Base-by-base conservation (phyloP, 2,113 vertebrate species). In the Rana temporaria region DNA sequence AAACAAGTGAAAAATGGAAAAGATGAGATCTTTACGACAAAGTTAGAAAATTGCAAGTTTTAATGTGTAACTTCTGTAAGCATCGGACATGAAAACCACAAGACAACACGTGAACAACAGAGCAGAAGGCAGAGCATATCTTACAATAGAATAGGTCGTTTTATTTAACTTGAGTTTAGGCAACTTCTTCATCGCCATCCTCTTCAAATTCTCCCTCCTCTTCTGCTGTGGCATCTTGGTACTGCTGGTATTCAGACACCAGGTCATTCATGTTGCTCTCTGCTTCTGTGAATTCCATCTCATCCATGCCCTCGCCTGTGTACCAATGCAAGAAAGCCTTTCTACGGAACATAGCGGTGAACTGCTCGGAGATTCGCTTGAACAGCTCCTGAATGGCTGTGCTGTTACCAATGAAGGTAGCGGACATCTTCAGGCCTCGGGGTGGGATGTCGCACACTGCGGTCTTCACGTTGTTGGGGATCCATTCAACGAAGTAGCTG, bases 281-380 rank as follows among this genome's bases (percentile, higher is more conserved):
- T 0, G 67, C 67, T 14, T 70, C 42, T 0, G 67, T 70, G 67
- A 70, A 70, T 12, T 70, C 67, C 67, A 70, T 52, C 38, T 70
- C 42, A 52, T 48, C 42, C 42, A 48, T 48, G 42, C 42, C 42
- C 12, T 48, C 42, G 7, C 42, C 42, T 14, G 42, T 48, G 42
- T 48, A 96, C 96, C 96, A 97, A 79, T 97, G 96, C 42, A 97
- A 89, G 91, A 97, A 97, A 72, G 96, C 95, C 89, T 97, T 97
- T 12, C 95, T 93, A 0, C 94, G 91, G 95, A 97, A 97, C 95
- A 96, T 97, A 84, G 95, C 96, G 0, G 96, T 97, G 88, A 97
- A 97, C 90, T 97, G 95, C 95, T 97, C 96, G 0, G 95, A 97
- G 90, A 97, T 96, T 84, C 95, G 95, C 64, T 89, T 90, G 81